Base-by-base conservation (phyloP, 2,797 vertebrate genomes). In the Paratrypauchen microcephalus region DNA sequence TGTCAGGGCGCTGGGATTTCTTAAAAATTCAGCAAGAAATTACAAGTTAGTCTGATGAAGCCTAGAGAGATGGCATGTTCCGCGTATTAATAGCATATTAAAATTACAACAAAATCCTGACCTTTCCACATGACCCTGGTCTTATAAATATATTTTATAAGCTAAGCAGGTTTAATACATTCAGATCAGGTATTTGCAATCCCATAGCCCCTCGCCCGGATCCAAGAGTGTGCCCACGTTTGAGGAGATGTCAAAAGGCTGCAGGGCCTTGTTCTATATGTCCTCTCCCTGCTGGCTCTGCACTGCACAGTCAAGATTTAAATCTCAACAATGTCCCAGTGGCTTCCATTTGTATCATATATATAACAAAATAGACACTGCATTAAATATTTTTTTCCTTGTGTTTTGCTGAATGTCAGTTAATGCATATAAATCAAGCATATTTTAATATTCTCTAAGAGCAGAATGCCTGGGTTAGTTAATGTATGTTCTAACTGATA, bases 231-330 rank as follows among this genome's bases (percentile, higher is more conserved):
- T 68, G 52, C 52, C 52, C 52, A 68, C 24, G 30, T 68, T 58
- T 68, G 56, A 56, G 52, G 52, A 58, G 56, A 58, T 55, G 56
- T 56, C 50, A 58, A 68, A 68, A 59, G 50, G 66, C 52, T 65
- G 63, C 63, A 65, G 63, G 63, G 63, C 63, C 63, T 65, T 71
- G 57, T 55, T 65, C 58, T 71, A 39, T 63, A 67, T 56, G 54
- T 50, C 59, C 48, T 21, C 60, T 50, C 63, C 45, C 45, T 65
- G 63, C 63, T 50, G 63, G 26, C 63, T 50, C 26, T 15, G 24
- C 45, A 65, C 63, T 52, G 63, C 63, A 50, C 26, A 50, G 6
- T 36, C 23, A 50, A 39, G 7, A 65, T 65, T 65, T 65, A 65
- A 50, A 50, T 64, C 16, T 28, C 58, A 47, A 28, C 24, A 64